These are phyloP conservation scores for Callitettix versicolor DNA, from an alignment of 1,140 invertebrate genomes.

Conservation along the genomic window DNA sequence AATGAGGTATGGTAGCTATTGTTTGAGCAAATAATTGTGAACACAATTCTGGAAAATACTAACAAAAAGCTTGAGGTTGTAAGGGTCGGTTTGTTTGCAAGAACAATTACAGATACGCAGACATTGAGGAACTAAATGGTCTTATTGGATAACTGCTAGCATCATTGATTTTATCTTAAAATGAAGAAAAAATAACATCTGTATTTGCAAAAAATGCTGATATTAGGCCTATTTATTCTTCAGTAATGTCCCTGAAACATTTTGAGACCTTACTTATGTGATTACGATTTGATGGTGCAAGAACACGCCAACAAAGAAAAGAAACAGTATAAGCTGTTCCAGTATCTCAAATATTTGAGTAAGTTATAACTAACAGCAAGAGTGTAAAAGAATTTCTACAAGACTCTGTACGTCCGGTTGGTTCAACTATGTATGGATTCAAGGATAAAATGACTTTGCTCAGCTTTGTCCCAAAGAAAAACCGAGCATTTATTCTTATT, in stretches of 20 bases:
- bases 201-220: not conserved
- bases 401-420: not conserved
- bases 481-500: constrained; percentile 24
- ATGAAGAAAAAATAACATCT: too few relatives aligned
- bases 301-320: not conserved
- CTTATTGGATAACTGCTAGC: not conserved
- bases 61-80: not conserved
- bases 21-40: not conserved
- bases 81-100: not conserved
- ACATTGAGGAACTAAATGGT: constrained; percentile 1
- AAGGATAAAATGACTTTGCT: constrained; percentile 24
- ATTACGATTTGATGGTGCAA: not conserved
- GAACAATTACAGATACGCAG: not conserved
- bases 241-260: not conserved
- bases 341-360: not conserved
- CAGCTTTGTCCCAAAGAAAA: constrained; percentile 26
- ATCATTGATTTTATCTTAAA: not conserved
- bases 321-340: not conserved
- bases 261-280: not conserved
- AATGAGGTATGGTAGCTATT: constrained; percentile 1
- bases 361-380: not conserved
- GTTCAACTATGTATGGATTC: constrained; percentile 19
- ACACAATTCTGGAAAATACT: not conserved
- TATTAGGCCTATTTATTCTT: not conserved
- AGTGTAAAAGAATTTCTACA: constrained; percentile 6